Evolutionary conservation across 2,797 vertebrate species (phyloP), one percentile per base, ranked within the genome.

Genomic region (Percopsis omiscomaycus): DNA sequence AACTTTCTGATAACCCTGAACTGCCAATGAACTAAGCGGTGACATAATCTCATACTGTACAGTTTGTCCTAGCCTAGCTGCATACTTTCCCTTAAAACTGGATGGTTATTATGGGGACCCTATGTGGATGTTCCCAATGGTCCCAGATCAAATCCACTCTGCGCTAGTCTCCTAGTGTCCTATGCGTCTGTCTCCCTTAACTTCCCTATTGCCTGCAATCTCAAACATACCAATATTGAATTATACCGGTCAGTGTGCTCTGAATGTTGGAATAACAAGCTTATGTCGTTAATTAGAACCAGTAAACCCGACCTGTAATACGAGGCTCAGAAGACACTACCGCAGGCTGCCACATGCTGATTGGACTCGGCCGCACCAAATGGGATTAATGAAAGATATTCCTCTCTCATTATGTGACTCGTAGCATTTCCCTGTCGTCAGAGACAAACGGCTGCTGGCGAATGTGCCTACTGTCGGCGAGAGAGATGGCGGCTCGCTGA

Each of bases 1-100:
- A 80, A 62, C 85, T 86, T 88, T 79, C 83, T 87, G 86, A 91
- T 83, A 82, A 87, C 78, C 37, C 86, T 87, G 80, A 88, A 88
- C 88, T 32, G 8, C 85, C 83, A 85, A 78, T 28, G 32, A 84
- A 86, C 72, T 87, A 81, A 75, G 81, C 73, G 79, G 80, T 69
- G 80, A 80, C 81, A 87, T 90, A 89, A 90, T 90, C 88, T 89
- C 79, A 69, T 78, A 64, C 78, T 79, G 75, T 85, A 86, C 77
- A 83, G 68, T 84, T 82, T 80, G 73, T 81, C 78, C 79, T 46
- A 51, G 66, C 59, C 8, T 5, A 68, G 70, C 70, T 49, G 52
- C 78, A 79, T 85, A 29, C 63, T 84, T 80, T 77, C 64, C 65
- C 59, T 71, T 50, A 22, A 54, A 78, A 69, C 73, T 55, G 22